Base-by-base conservation (phyloP, 2,797 vertebrate species). In the Pseudochaenichthys georgianus region DNA sequence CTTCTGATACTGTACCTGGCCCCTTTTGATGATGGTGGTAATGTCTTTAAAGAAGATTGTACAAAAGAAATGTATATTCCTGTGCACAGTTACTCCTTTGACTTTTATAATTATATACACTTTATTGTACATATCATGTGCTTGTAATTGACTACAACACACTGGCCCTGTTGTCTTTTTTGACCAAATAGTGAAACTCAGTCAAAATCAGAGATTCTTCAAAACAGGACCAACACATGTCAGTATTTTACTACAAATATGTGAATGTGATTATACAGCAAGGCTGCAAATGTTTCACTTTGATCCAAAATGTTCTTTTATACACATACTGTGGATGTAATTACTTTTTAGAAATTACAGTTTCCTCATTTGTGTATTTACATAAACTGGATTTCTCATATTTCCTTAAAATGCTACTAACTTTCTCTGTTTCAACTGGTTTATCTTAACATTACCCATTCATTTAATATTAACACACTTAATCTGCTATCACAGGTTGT, bases 341-440 rank as follows among this genome's bases (percentile, higher is more conserved):
- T 87, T 83, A 76, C 69, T 73, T 79, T 81, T 81, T 75, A 60
- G 58, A 61, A 88, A 78, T 80, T 75, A 66, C 77, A 64, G 43
- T 81, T 68, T 75, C 63, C 65, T 77, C 55, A 47, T 85, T 63
- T 58, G 69, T 81, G 69, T 75, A 67, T 38, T 38, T 38, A 38
- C 34, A 38, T 38, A 38, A 38, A 9, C 5, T 38, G 34, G 34
- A 6, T 6, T 38, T 38, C 34, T 38, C 34, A 38, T 38, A 38
- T 38, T 38, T 38, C 34, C 34, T 6, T 38, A 38, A 64, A 70
- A 70, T 28, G 51, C 69, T 68, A 75, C 41, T 71, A 17, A 70
- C 28, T 60, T 31, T 64, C 13, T 65, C 50, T 34, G 17, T 77
- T 76, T 73, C 59, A 86, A 85, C 31, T 70, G 58, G 43, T 72